These are phyloP conservation scores for Neolamprologus modestus DNA, from an alignment of 2,113 vertebrate species.

Conservation along the genomic window DNA sequence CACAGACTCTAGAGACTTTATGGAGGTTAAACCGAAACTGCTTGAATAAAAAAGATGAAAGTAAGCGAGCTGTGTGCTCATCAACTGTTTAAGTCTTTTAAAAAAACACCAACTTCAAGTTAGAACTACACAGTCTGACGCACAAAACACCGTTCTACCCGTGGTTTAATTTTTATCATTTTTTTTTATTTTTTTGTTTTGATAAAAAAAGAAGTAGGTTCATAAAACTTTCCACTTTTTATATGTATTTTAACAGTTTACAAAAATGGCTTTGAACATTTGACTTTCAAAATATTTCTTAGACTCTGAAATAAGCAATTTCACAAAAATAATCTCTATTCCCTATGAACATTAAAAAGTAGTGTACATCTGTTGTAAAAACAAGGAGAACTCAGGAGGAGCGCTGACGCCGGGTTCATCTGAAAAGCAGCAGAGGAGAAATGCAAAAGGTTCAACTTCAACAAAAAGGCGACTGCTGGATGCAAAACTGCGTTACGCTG, in stretches of 20 bases:
- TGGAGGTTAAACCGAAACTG: not conserved
- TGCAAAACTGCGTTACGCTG: not conserved
- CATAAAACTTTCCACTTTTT: constrained; percentile 89
- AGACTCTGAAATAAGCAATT: constrained; percentile 91
- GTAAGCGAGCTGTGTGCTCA: not conserved
- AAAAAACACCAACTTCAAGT: not conserved
- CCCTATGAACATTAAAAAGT: constrained; percentile 90
- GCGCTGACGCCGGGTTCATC: constrained; percentile 49
- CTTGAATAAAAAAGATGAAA: not conserved
- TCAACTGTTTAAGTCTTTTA: not conserved
- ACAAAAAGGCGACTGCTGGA: constrained; percentile 4
- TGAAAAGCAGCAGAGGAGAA: constrained; percentile 75
- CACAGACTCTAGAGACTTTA: not conserved
- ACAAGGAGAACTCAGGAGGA: constrained; percentile 28
- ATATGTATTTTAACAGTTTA: constrained; percentile 77
- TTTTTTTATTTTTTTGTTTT: constrained; percentile 33
- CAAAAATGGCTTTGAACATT: constrained; percentile 81
- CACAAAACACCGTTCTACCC: not conserved
- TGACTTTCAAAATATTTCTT: constrained; percentile 82
- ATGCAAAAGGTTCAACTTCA: constrained; percentile 8
- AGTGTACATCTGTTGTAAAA: constrained; percentile 81
- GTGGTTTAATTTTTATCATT: not conserved
- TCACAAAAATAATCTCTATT: constrained; percentile 90
- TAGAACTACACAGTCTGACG: not conserved
- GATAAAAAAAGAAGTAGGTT: constrained; percentile 67